A percentile compares a stretch with the other conserved stretches of the same genome.
These are phyloP conservation scores for Nothoprocta pentlandii DNA, from an alignment of 2,113 vertebrate species.

Conservation along the genomic window DNA sequence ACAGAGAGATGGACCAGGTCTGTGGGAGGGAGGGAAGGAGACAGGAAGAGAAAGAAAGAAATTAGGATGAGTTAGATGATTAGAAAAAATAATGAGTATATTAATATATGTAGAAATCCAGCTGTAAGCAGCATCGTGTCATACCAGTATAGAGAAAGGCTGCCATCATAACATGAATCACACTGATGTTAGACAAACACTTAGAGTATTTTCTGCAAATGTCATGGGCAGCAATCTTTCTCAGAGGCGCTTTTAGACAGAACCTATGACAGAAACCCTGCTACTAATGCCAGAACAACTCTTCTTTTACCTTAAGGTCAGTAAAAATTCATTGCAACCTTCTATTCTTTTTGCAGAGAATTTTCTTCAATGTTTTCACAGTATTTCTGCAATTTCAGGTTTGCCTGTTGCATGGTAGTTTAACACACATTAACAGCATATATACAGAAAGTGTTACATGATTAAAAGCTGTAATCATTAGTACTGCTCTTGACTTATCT, in stretches of 20 bases:
- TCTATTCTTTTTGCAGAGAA: background rate
- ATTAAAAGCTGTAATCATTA: background rate
- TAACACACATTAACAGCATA: background rate
- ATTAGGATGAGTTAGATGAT: background rate
- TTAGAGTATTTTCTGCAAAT: background rate
- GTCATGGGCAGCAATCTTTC: background rate
- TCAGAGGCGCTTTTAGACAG: background rate
- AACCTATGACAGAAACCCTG: background rate
- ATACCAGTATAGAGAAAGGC: background rate
- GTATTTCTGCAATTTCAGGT: background rate
- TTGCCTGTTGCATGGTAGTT: background rate
- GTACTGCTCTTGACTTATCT: background rate
- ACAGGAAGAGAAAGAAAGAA: background rate
- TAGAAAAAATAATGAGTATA: background rate
- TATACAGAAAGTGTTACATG: background rate
- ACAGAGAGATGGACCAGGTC: background rate
- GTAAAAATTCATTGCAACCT: background rate
- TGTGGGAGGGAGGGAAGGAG: background rate
- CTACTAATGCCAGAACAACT: background rate
- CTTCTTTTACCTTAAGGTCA: background rate
- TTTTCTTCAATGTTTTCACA: background rate
- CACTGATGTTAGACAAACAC: background rate
- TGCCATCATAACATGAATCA: background rate
- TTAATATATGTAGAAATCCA: background rate
- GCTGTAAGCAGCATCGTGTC: background rate